Conservation (phyloP, 2,797 vertebrate genomes). For the Ptychobarbus kaznakovi region DNA sequence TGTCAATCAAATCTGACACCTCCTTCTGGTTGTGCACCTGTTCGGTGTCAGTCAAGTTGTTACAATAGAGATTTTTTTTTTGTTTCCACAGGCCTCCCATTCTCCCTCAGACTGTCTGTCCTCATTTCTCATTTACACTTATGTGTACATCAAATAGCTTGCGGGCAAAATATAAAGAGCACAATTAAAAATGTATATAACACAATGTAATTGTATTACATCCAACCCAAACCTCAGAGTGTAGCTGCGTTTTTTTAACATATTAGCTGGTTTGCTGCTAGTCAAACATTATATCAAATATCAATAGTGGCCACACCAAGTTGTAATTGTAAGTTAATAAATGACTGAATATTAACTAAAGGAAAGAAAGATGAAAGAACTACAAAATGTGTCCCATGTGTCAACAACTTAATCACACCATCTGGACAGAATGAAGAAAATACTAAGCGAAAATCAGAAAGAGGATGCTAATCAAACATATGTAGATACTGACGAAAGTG, state of each 20-base stretch:
- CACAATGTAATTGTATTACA: background rate
- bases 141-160: background rate
- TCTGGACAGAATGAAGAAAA: background rate
- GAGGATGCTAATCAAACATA: background rate
- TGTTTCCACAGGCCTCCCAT: background rate
- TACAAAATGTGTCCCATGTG: background rate
- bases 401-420: background rate
- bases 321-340: background rate
- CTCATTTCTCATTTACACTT: slow-evolving; percentile 1
- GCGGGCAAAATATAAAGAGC: background rate
- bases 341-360: background rate
- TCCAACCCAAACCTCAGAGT: background rate
- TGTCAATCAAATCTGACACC: slow-evolving; percentile 30
- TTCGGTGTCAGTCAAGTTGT: slow-evolving; percentile 26
- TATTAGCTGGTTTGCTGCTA: background rate
- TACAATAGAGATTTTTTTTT: slow-evolving; percentile 10
- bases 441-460: background rate
- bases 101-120: background rate
- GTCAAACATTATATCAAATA: background rate
- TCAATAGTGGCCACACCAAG: background rate
- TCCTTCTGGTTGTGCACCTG: slow-evolving; percentile 34
- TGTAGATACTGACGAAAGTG: background rate
- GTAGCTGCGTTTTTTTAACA: background rate
- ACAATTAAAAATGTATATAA: background rate
- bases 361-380: background rate